phyloP scores from a whole-genome alignment of 2,888 invertebrate genomes.

The Oxyteleia sp. region DNA sequence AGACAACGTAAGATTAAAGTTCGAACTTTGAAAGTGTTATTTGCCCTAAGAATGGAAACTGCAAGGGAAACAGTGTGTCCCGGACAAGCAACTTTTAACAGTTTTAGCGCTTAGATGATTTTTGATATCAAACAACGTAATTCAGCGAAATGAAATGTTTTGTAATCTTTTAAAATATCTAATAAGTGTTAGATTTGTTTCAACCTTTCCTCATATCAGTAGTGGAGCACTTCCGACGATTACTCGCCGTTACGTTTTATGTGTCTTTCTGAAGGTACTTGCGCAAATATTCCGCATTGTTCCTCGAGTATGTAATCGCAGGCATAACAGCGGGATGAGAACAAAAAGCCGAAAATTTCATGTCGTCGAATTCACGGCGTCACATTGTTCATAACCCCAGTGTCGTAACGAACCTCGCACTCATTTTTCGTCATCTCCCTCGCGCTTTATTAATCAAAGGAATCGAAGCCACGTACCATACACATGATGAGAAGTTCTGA shows the following conservation, averaged over 20 bases:
- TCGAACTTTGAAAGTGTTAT: too few relatives aligned
- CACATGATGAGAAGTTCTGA: conserved; percentile 39
- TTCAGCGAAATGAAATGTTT: background rate
- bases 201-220: conserved; percentile 33
- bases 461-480: conserved; percentile 55
- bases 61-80: too few relatives aligned
- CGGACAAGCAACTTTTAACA: background rate
- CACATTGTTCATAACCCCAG: conserved; percentile 64
- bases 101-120: background rate
- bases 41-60: too few relatives aligned
- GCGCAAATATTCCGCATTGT: conserved; percentile 54
- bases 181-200: conserved; percentile 10
- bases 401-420: conserved; percentile 47
- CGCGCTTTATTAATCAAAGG: conserved; percentile 66
- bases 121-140: background rate
- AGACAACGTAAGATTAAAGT: too few relatives aligned
- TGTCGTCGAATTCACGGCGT: conserved; percentile 51
- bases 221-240: conserved; percentile 46
- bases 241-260: conserved; percentile 49
- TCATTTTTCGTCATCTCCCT: conserved; percentile 32
- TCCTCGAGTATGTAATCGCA: conserved; percentile 53
- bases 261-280: conserved; percentile 36
- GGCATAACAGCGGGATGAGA: conserved; percentile 48
- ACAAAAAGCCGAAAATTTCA: conserved; percentile 57
- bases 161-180: conserved; percentile 31